These are phyloP conservation scores for Vulpes vulpes DNA, from an alignment of 2,113 vertebrate genomes.

Conservation along the genomic window DNA sequence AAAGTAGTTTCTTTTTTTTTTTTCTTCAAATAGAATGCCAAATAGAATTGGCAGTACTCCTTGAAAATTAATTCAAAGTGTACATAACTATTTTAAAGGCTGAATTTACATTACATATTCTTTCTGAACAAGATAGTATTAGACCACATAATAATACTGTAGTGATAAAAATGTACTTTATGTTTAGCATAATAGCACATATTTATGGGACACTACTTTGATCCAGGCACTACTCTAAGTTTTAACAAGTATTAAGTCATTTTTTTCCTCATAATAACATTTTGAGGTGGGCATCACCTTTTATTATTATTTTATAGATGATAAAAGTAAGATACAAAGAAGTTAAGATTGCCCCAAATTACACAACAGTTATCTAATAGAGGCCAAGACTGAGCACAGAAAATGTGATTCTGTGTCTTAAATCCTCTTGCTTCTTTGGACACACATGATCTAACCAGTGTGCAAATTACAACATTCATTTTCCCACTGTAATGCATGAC, in stretches of 20 bases:
- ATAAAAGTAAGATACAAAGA: constrained; percentile 27
- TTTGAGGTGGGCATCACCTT: not conserved
- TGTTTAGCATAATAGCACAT: constrained; percentile 29
- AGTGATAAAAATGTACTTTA: constrained; percentile 61
- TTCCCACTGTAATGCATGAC: not conserved
- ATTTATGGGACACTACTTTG: constrained; percentile 53
- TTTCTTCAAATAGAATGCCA: constrained; percentile 66
- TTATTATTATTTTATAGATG: constrained; percentile 46
- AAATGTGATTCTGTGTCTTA: not conserved
- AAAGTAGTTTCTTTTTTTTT: constrained; percentile 31
- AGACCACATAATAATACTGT: constrained; percentile 55
- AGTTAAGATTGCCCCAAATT: not conserved
- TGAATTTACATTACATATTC: constrained; percentile 67
- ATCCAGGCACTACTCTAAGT: not conserved
- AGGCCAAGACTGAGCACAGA: not conserved
- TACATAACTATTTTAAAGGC: constrained; percentile 38
- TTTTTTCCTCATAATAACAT: not conserved
- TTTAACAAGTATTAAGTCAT: constrained; percentile 50
- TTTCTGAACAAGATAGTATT: constrained; percentile 50
- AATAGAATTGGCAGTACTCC: constrained; percentile 65
- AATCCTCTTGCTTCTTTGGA: not conserved
- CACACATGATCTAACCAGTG: not conserved
- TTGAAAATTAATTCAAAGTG: constrained; percentile 74
- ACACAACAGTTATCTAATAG: not conserved
- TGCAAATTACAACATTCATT: not conserved